Conservation (phyloP, 2,113 vertebrate species). For the Leucopsar rothschildi region DNA sequence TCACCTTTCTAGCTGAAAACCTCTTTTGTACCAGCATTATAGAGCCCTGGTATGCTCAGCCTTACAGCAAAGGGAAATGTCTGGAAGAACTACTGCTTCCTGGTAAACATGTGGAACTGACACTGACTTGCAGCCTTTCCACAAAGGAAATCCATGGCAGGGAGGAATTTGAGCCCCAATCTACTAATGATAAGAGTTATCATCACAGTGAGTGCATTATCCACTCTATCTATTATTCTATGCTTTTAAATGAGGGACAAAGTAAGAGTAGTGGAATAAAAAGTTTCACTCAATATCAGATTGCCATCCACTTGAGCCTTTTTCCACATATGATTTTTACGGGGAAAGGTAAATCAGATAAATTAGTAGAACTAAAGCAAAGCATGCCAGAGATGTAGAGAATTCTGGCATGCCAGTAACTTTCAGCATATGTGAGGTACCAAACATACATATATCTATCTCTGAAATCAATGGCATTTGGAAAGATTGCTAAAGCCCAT, state of each 20-base stretch:
- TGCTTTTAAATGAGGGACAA: neutral
- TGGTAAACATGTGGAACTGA: neutral
- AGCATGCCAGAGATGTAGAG: neutral
- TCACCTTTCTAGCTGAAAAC: neutral
- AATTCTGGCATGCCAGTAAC: neutral
- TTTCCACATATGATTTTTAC: neutral
- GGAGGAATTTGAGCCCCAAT: neutral
- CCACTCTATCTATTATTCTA: neutral
- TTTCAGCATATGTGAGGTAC: neutral
- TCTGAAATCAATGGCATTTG: slow-evolving; percentile 14
- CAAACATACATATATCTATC: neutral
- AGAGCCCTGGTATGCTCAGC: neutral
- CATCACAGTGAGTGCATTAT: neutral
- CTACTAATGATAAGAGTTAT: neutral
- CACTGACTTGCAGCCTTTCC: neutral
- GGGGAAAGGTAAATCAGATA: slow-evolving; percentile 17
- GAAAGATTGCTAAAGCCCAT: neutral
- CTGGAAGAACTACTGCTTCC: neutral
- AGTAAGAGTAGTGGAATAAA: neutral
- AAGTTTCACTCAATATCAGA: neutral
- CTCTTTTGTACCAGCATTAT: neutral
- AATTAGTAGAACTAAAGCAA: slow-evolving; percentile 29
- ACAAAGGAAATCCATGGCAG: neutral
- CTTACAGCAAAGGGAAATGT: neutral
- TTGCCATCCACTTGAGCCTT: neutral